These are phyloP conservation scores for Apostichopus parvimensis DNA, from an alignment of 35 echinoderm and acorn worm species.

Conservation along the genomic window DNA sequence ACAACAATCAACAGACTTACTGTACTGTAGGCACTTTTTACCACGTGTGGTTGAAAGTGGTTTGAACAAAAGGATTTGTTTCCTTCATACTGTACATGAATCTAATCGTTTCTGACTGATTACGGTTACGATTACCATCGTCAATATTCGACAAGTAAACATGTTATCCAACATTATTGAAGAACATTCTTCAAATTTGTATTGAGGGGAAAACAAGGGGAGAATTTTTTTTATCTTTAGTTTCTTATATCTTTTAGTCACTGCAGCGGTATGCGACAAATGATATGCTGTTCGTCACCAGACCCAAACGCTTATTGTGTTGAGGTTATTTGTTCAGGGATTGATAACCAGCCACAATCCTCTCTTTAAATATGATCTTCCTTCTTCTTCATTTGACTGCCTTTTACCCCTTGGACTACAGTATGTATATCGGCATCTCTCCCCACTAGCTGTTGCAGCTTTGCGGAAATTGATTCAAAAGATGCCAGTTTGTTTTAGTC, in stretches of 20 bases:
- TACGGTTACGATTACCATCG: too few relatives aligned
- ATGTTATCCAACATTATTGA: too few relatives aligned
- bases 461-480: not conserved
- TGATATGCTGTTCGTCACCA: not conserved
- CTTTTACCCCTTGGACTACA: constrained; percentile 15
- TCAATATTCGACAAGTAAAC: too few relatives aligned
- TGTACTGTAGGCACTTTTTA: too few relatives aligned
- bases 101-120: too few relatives aligned
- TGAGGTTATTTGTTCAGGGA: constrained; percentile 33
- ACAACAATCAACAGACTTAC: too few relatives aligned
- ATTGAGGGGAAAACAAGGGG: not conserved
- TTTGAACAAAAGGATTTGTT: too few relatives aligned
- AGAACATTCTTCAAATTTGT: too few relatives aligned
- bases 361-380: constrained; percentile 10
- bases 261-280: not conserved
- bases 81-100: too few relatives aligned
- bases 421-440: not conserved
- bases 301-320: not conserved
- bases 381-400: not conserved
- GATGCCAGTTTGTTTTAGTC: constrained; percentile 11
- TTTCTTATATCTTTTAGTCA: not conserved
- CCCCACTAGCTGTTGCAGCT: not conserved
- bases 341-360: not conserved
- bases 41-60: too few relatives aligned
- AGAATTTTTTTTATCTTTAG: not conserved